Conservation (phyloP, 2,113 vertebrate genomes). For the Python bivittatus region DNA sequence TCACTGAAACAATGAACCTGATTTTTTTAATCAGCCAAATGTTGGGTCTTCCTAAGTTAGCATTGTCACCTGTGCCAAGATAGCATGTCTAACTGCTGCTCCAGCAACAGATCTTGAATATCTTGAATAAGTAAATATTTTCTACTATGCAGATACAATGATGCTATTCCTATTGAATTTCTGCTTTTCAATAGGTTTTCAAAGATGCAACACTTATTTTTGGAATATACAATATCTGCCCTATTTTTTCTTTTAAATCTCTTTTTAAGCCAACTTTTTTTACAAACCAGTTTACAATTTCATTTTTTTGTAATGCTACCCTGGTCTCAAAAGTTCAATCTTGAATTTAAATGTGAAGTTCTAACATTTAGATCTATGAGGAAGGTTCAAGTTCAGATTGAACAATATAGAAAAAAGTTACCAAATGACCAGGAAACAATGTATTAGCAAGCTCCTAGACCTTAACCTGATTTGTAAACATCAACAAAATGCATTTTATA, state of each 20-base stretch:
- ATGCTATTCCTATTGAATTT: background rate
- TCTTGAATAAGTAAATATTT: too few relatives aligned
- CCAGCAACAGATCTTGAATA: background rate
- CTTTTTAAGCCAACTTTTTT: background rate
- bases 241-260: background rate
- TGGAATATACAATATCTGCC: background rate
- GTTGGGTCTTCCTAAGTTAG: too few relatives aligned
- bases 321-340: background rate
- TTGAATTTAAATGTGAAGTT: slow-evolving; percentile 21
- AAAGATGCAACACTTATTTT: background rate
- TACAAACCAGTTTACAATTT: background rate
- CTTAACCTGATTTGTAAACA: background rate
- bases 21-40: too few relatives aligned
- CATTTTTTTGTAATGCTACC: fast-evolving
- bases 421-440: background rate
- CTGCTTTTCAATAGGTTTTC: background rate
- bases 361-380: background rate
- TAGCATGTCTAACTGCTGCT: background rate
- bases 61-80: too few relatives aligned
- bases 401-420: background rate
- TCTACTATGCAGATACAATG: background rate
- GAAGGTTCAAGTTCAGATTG: background rate
- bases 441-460: background rate
- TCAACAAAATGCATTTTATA: background rate
- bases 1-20: too few relatives aligned